Percentiles rank a stretch among this genome's conserved stretches.
These are phyloP conservation scores for Phyto melanocephala DNA, from an alignment of 2,888 invertebrate species.

Conservation along the genomic window DNA sequence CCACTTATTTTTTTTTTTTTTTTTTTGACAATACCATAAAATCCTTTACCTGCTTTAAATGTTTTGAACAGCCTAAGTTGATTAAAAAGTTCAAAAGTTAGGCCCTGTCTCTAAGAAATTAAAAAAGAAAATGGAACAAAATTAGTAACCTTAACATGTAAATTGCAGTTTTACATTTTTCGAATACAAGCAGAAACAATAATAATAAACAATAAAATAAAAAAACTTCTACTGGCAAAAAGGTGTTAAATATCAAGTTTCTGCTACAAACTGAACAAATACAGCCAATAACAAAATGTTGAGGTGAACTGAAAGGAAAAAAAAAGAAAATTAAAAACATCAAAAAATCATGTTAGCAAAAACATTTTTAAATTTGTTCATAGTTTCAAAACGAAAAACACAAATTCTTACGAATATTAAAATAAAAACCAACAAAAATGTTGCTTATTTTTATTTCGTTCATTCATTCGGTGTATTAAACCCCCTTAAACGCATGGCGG, in stretches of 20 bases:
- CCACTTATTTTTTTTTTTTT: too few species aligned
- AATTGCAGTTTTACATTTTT: too few species aligned
- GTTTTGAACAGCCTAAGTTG: too few species aligned
- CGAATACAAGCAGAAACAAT: too few species aligned
- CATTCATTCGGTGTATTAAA: not conserved
- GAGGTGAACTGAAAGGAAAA: not conserved
- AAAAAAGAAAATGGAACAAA: too few species aligned
- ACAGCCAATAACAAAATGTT: not conserved
- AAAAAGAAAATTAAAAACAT: not conserved
- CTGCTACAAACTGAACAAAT: not conserved
- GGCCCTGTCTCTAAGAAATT: too few species aligned
- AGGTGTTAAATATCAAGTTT: slow-evolving; percentile 43
- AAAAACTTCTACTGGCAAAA: not conserved
- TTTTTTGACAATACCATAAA: too few species aligned
- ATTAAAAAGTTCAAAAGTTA: too few species aligned
- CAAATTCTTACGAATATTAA: not conserved
- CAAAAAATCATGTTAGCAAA: not conserved
- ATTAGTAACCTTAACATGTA: too few species aligned
- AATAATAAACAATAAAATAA: not conserved
- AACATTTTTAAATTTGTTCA: not conserved
- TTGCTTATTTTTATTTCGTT: slow-evolving; percentile 24
- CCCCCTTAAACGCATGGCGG: slow-evolving; percentile 53
- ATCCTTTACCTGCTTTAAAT: too few species aligned
- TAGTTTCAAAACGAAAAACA: not conserved
- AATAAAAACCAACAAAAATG: not conserved